Evolutionary conservation across 2,888 invertebrate species (phyloP), one percentile per base, ranked within the genome.

Genomic region (Epistrophe eligans): DNA sequence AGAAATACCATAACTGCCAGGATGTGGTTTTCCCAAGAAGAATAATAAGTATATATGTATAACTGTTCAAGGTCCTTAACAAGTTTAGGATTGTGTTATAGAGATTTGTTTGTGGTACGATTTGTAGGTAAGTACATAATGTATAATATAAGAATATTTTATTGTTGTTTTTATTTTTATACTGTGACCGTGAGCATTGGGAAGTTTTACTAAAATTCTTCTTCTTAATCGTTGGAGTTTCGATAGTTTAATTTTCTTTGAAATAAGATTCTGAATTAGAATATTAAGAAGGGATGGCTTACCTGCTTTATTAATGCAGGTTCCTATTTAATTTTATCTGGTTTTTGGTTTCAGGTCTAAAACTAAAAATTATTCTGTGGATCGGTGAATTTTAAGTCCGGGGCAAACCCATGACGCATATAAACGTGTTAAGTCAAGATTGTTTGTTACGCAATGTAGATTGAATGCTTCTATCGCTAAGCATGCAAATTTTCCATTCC

Each of bases 1-100:
- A 55, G 38, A 70, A 70, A 55, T 67, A 35, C 38, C 40, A 40
- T 40, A 55, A 55, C 28, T 55, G 70, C 48, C 70, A 55, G 40
- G 52, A 70, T 70, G 70, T 70, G 70, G 70, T 38, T 52, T 19
- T 28, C 13, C 40, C 28, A 55, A 24, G 28, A 50, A 38, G n/a
- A 52, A 67, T 50, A 50, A 50, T 50, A 67, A 66, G 17, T 48
- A 45, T 48, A 50, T 50, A 67, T 48, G 17, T 48, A 45, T 48
- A 17, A 48, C 28, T 35, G 48, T 66, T 66, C 48, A 32, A 66
- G 66, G 66, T 66, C 48, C 35, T 66, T 48, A 50, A 50, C 48
- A 35, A 66, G 35, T 66, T 66, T 48, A 66, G 11, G 43, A n/a
- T n/a, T n/a, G 43, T 43, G 9, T 32, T 11, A 32, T 32, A 57